Base-by-base conservation (phyloP, 2,113 vertebrate species). In the Machaerirhynchus nigripectus region DNA sequence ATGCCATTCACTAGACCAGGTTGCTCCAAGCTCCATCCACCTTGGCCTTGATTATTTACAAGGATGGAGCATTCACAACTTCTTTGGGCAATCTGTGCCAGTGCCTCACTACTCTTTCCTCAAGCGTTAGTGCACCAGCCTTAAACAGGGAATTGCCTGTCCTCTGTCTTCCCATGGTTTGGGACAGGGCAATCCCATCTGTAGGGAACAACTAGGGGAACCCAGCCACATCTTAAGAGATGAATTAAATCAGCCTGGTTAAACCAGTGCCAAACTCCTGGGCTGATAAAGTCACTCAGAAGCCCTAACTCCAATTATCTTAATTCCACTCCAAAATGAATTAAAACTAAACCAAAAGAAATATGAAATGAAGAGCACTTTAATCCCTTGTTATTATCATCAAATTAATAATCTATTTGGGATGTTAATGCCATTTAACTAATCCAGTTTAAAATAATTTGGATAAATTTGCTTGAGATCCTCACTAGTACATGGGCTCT, bases 401-500 rank as follows among this genome's bases (percentile, higher is more conserved):
- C 19, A 79, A 64, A 35, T 64, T 30, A 64, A 16, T 30, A 44
- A 75, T 53, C 18, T 92, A 7, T 73, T 87, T 47, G 56, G 30
- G 69, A 52, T 74, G 46, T 56, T 90, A 92, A 87, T 74, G 30
- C 1, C 1, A 73, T 84, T 90, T 82, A 61, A 74, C 61, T 85
- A 85, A 88, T 79, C 42, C 86, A 61, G 79, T 79, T 90, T 82
- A 69, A 78, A 92, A 92, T 74, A 70, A 90, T 87, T 73, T 90
- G 64, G 44, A 73, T 90, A 84, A 42, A 94, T 88, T 85, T 92
- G 16, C 46, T 70, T 57, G 52, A 78, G 40, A 57, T 61, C 40
- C 47, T 94, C 5, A 9, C 27, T 5, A 31, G n/a, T 84, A 39
- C 4, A 1, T 40, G 39, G 21, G 9, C 30, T 89, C 39, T 74